Evolutionary conservation across 2,113 vertebrate genomes (phyloP), one percentile per base, ranked within the genome.

Genomic region (Loxodonta africana): DNA sequence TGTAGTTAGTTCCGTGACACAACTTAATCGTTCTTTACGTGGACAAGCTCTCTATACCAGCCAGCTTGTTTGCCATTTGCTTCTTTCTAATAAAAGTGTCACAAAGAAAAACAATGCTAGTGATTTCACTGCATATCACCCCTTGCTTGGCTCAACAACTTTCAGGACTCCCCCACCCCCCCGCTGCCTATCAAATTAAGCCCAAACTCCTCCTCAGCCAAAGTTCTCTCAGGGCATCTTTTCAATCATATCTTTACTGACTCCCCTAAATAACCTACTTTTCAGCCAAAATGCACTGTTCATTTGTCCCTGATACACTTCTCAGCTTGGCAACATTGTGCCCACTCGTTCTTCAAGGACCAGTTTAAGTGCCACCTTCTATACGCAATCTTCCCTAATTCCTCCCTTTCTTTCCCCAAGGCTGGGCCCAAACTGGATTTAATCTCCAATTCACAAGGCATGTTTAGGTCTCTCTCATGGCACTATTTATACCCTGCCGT

Each of bases 341-440:
- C 18, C 46, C 17, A 9, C 60, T 78, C n/a, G 10, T 21, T 88
- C n/a, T 44, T 44, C 89, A 37, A 76, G 77, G 51, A 71, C 73
- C n/a, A 44, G 0, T 25, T 73, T 33, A 44, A 60, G 82, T 6
- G 51, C 30, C 0, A 9, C 28, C 5, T 37, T 60, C 30, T 5
- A 4, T 2, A 1, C 0, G 2, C 2, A 2, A 15, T 2, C 18
- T 83, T 65, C 44, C 60, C 67, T 25, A 28, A 78, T 15, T 23
- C 28, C 53, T 95, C 86, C 46, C 20, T 92, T 71, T 74, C n/a
- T 41, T 67, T 48, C 77, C 87, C 78, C 44, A 44, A 83, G 62
- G 57, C 28, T 77, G 8, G 5, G 30, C 26, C 6, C 12, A 25
- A 30, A 30, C 51, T 25, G 62, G 12, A 30, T n/a, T 82, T 60